phyloP scores from a whole-genome alignment of 2,888 invertebrate species.

The Oxycera nigricornis region DNA sequence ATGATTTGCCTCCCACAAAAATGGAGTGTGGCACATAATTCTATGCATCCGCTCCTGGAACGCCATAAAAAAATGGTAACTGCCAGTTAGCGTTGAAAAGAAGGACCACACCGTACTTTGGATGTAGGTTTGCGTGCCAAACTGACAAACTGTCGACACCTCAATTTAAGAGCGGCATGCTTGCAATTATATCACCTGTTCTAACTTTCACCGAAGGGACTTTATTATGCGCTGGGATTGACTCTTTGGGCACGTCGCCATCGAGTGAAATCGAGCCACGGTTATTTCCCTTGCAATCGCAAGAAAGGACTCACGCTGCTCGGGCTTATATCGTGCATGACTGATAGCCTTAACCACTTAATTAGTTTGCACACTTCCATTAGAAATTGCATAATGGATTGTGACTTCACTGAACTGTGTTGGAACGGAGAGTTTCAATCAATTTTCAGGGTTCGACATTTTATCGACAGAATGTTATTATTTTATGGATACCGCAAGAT shows the following conservation, averaged over 20 bases:
- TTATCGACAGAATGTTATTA: too few species aligned
- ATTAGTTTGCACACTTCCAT: conserved; percentile 4
- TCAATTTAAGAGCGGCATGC: conserved; percentile 41
- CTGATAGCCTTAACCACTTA: conserved; percentile 27
- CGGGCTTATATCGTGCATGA: not conserved
- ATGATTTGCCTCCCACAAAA: not conserved
- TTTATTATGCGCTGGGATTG: conserved; percentile 24
- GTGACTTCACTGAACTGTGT: not conserved
- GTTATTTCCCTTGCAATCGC: not conserved
- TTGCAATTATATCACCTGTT: conserved; percentile 46
- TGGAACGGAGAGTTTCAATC: too few species aligned
- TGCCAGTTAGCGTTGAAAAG: conserved; percentile 38
- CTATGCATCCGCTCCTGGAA: conserved; percentile 28
- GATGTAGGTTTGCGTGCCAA: conserved; percentile 43
- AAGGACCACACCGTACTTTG: conserved; percentile 3
- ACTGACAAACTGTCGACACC: conserved; percentile 46
- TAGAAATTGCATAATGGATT: not conserved
- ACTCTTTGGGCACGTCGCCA: conserved; percentile 1
- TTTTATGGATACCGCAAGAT: too few species aligned
- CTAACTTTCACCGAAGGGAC: conserved; percentile 38
- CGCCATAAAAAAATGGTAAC: conserved; percentile 35
- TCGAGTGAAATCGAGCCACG: not conserved
- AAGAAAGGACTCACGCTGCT: not conserved
- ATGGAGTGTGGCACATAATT: not conserved
- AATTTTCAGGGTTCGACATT: not conserved